Base-by-base conservation (phyloP, 2,888 invertebrate species). In the Chymomyza fuscimana region DNA sequence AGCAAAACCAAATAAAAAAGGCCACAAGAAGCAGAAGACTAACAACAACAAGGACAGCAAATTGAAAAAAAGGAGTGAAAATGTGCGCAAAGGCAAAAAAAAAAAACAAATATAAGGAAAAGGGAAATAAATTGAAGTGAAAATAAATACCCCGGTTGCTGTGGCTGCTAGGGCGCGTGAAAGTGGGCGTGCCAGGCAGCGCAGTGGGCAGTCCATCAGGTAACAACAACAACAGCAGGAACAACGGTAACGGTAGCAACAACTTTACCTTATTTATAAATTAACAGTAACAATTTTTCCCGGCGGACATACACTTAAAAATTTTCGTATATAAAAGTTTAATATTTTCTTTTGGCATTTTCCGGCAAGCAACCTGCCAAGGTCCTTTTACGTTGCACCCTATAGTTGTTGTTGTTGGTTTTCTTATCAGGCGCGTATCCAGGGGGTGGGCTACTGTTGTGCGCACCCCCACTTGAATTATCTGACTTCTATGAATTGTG, bases 201-300 rank as follows among this genome's bases (percentile, higher is more conserved):
- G 25, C 62, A 19, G 5, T 52, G 68, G 25, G 65, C 62, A 66
- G 70, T 69, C 71, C 85, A 70, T 72, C 69, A 73, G 70, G 58
- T 67, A 52, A 16, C 22, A 52, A 52, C 52, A 12, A 15, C 56
- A 22, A 16, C 56, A 12, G 32, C 32, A 22, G n/a, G 5, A 19
- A 29, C 59, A 29, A 36, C 5, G 22, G 46, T 70, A 70, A 76
- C 71, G 65, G 67, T 66, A 56, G 52, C 59, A 80, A 67, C 72
- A 72, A 70, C 73, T 70, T 71, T 65, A 79, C 88, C 88, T 83
- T 84, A 84, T 87, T 86, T 87, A 83, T 81, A 87, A 84, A 84
- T 84, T 79, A 84, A 88, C 79, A 84, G 88, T 76, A 72, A 79
- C 84, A 83, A 86, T 83, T 83, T 86, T 79, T 81, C 84, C 84